Evolutionary conservation across 1,140 invertebrate species (phyloP), one percentile per base, ranked within the genome.

Genomic region (Caenorhabditis elegans): DNA sequence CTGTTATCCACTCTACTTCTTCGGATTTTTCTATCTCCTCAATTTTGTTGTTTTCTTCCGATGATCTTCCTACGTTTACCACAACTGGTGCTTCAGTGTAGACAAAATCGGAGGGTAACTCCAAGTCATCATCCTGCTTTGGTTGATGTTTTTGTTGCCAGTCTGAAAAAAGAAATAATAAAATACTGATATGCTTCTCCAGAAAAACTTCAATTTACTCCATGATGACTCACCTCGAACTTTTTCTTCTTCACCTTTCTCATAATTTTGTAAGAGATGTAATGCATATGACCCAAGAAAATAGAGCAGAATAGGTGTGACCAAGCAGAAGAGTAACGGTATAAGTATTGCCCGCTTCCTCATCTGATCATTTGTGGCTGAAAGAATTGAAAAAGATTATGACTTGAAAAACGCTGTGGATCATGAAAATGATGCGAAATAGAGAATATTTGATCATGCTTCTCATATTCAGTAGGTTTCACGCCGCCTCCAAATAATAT

Each of bases 351-450:
- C 17, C 13, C 60, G 60, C n/a, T 43, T 70, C 60, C 34, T 70
- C 60, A 70, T 70, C 60, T 70, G 60, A 70, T 70, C 60, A 70
- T 70, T 70, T 70, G 60, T 13, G 60, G 60, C 60, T 70, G 60
- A 39, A 70, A 70, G 11, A 1, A 28, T 8, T 43, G 15, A 43
- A 8, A 43, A 8, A 8, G 39, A 43, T 43, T 43, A 43, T 43
- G 39, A 43, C 5, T 43, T 43, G 39, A 15, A 43, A 5, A 43
- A 43, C 6, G 39, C 5, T 28, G 17, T 5, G 53, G 53, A 34
- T 60, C 26, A 60, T 60, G 53, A 17, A 60, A n/a, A 60, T 34
- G 53, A 34, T 60, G 53, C 15, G 28, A n/a, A 60, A 5, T 2
- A 24, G n/a, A 5, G 39, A 15, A 43, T 60, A 60, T 60, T 60